Conservation (phyloP, 2,797 vertebrate species). For the Onychomys torridus region DNA sequence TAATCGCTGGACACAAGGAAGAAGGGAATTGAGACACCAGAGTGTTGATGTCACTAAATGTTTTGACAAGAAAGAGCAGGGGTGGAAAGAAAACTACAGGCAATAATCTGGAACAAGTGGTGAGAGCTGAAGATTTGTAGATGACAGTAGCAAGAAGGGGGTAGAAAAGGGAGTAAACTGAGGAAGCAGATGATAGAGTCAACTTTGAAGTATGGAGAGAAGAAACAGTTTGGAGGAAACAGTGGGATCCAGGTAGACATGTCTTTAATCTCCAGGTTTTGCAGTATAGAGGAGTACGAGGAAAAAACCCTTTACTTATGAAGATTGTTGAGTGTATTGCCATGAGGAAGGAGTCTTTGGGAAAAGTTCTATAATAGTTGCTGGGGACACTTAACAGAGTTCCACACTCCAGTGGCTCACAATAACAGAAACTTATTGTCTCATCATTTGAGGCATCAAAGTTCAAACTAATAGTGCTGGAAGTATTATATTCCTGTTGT, state of each 20-base stretch:
- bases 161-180: neutral
- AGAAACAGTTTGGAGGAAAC: neutral
- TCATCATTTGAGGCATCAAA: neutral
- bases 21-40: neutral
- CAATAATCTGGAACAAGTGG: neutral
- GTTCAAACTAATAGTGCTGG: neutral
- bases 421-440: constrained; percentile 6
- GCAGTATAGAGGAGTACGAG: neutral
- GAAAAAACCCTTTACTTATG: neutral
- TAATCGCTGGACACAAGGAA: neutral
- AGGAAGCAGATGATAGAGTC: neutral
- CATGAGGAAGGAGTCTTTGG: neutral
- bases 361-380: neutral
- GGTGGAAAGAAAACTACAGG: neutral
- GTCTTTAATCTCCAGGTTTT: neutral
- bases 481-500: neutral
- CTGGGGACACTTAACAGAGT: neutral
- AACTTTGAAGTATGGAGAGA: neutral
- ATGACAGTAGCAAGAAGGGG: neutral
- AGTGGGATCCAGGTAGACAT: neutral
- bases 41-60: neutral
- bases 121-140: neutral
- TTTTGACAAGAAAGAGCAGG: neutral
- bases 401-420: neutral
- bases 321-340: neutral